A percentile compares a stretch with the other conserved stretches of the same genome.
phyloP scores from a whole-genome alignment of 30 jellyfish, hydroid and myxozoan species.

The Rhopilema esculentum region DNA sequence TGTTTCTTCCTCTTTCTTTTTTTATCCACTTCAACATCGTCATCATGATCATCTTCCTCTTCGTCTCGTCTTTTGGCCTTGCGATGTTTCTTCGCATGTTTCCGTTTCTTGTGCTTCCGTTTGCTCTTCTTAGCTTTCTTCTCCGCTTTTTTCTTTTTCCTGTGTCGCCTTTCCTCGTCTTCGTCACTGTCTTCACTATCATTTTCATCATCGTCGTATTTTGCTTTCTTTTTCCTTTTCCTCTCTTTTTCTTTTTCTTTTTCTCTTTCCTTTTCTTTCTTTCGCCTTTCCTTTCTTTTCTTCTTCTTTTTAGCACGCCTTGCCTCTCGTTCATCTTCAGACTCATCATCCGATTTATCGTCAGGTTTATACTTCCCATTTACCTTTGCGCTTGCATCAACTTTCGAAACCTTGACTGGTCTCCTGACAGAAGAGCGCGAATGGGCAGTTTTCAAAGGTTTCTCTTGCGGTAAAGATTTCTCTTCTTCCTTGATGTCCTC shows the following conservation, averaged over 20 bases:
- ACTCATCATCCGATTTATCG: conserved; percentile 39
- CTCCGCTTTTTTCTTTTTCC: conserved; percentile 61
- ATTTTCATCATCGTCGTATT: conserved; percentile 31
- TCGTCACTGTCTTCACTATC: conserved; percentile 27
- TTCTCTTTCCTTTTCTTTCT: conserved; percentile 7
- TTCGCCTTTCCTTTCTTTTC: conserved; percentile 26
- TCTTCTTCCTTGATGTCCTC: neutral
- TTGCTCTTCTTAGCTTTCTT: conserved; percentile 68
- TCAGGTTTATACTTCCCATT: conserved; percentile 8
- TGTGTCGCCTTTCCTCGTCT: conserved; percentile 19
- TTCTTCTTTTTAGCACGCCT: conserved; percentile 23
- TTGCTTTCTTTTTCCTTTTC: conserved; percentile 4
- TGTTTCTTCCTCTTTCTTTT: conserved; percentile 11
- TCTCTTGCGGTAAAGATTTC: neutral
- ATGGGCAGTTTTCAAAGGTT: neutral
- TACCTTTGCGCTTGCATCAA: conserved; percentile 16
- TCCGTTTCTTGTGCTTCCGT: conserved; percentile 69
- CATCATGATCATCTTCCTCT: conserved; percentile 65
- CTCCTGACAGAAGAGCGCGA: neutral
- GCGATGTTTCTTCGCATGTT: conserved; percentile 72
- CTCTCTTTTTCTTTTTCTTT: conserved; percentile 50
- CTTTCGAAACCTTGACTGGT: neutral
- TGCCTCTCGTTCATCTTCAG: conserved; percentile 9
- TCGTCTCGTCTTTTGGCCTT: conserved; percentile 64
- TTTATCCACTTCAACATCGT: conserved; percentile 54